Base-by-base conservation (phyloP, 1,140 invertebrate genomes). In the Papilio helenus region DNA sequence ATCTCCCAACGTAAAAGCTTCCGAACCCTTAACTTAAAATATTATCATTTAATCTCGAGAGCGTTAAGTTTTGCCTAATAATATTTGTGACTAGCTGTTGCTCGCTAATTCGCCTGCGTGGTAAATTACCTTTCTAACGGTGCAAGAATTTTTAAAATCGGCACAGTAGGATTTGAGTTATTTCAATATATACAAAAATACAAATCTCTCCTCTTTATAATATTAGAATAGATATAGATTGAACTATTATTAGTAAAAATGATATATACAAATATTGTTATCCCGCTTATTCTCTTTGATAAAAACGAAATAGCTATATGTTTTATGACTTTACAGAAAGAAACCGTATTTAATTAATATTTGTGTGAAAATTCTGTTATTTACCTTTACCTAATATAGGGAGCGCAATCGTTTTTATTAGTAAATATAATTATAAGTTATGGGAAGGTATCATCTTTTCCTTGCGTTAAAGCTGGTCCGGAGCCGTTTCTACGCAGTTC, bases 21-120 rank as follows among this genome's bases (percentile, higher is more conserved):
- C 76, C 29, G 76, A 29, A 7, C 51, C 76, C 34, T 77, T 77
- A 61, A 20, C 20, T 77, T 77, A 23, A 26, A 74, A 77, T 29
- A 77, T 77, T 42, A 77, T 44, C 76, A 23, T 77, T 61, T 77
- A 61, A 77, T 77, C 76, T 61, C 51, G 44, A 42, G 74, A 39
- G 55, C 74, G 14, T 51, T 76, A n/a, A 55, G n/a, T 23, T 61
- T 61, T 61, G 20, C 58, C 7, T 61, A 26, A 23, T 23, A 61
- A 39, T 8, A 34, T 34, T 34, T 34, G 5, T 34, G 34, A n/a
- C n/a, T n/a, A n/a, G n/a, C n/a, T n/a, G n/a, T n/a, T n/a, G n/a
- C n/a, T n/a, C n/a, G n/a, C n/a, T n/a, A n/a, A n/a, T n/a, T n/a
- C n/a, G n/a, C n/a, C n/a, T n/a, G n/a, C n/a, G n/a, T n/a, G n/a